Conservation (phyloP, 2,888 invertebrate species). For the Aspidiotus destructor region DNA sequence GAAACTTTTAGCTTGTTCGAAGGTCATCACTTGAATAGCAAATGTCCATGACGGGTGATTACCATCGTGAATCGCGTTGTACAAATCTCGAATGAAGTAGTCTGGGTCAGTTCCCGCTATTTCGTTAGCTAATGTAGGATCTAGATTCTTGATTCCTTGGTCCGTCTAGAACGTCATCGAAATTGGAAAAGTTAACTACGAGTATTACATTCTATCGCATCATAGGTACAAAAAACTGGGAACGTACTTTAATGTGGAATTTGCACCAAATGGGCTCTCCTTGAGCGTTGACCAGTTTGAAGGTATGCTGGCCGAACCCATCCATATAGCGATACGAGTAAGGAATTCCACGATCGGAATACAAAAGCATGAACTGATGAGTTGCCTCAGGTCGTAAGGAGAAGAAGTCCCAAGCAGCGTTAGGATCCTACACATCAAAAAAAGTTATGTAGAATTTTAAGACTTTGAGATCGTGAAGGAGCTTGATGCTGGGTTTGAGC, state of each 20-base stretch:
- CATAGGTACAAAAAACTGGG: background rate
- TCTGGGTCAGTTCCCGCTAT: conserved; percentile 75
- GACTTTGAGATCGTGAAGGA: too few species aligned
- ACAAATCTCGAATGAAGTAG: conserved; percentile 78
- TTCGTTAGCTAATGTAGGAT: conserved; percentile 56
- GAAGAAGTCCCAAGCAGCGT: conserved; percentile 96
- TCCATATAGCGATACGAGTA: conserved; percentile 90
- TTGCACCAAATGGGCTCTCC: conserved; percentile 69
- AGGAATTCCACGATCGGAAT: conserved; percentile 86
- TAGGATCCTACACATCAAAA: conserved; percentile 53
- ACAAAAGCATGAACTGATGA: conserved; percentile 76
- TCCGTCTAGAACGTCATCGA: conserved; percentile 50
- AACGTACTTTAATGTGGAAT: conserved; percentile 71
- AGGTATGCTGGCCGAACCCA: conserved; percentile 90
- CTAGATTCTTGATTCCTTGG: conserved; percentile 77
- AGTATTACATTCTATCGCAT: too few species aligned
- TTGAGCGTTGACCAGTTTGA: conserved; percentile 72
- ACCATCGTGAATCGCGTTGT: conserved; percentile 71
- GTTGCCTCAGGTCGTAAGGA: conserved; percentile 75
- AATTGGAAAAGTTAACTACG: background rate
- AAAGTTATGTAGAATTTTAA: too few species aligned
- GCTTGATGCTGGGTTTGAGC: too few species aligned
- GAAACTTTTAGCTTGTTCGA: conserved; percentile 66
- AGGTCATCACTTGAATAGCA: conserved; percentile 82
- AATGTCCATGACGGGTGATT: conserved; percentile 69